Evolutionary conservation across 2,113 vertebrate genomes (phyloP).

Genomic region (Variabilichromis moorii): DNA sequence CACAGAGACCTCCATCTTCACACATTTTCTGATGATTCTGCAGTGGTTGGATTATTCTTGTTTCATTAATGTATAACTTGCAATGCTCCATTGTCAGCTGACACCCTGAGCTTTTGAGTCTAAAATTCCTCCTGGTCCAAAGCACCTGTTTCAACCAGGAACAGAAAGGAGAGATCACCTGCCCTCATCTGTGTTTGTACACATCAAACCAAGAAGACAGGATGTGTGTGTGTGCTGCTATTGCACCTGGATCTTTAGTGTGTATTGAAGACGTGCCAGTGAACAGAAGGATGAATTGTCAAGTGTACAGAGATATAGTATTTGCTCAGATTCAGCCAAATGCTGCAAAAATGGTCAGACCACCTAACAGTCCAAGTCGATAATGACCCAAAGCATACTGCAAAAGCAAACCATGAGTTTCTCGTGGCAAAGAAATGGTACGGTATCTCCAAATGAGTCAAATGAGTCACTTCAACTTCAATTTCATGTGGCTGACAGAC

Average conservation of each 20-base stretch:
- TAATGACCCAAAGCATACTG: not conserved
- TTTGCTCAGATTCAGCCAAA: not conserved
- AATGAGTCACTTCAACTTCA: not conserved
- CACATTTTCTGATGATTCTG: not conserved
- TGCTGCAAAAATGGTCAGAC: not conserved
- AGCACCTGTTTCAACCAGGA: not conserved
- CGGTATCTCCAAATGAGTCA: fast-evolving
- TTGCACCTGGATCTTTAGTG: not conserved
- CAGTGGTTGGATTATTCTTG: not conserved
- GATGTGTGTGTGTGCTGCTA: not conserved
- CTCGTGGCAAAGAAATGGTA: not conserved
- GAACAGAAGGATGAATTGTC: not conserved
- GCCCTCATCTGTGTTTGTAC: not conserved
- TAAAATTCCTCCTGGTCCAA: not conserved
- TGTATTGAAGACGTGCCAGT: not conserved
- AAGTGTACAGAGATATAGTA: not conserved
- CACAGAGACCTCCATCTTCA: not conserved
- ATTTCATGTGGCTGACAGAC: not conserved
- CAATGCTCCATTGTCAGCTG: not conserved
- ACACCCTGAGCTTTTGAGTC: not conserved
- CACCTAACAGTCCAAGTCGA: not conserved
- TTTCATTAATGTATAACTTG: not conserved
- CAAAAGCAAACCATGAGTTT: not conserved
- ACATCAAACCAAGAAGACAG: not conserved
- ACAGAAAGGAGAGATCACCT: not conserved